Evolutionary conservation across 2,113 vertebrate species (phyloP).

Genomic region (Callospermophilus lateralis): DNA sequence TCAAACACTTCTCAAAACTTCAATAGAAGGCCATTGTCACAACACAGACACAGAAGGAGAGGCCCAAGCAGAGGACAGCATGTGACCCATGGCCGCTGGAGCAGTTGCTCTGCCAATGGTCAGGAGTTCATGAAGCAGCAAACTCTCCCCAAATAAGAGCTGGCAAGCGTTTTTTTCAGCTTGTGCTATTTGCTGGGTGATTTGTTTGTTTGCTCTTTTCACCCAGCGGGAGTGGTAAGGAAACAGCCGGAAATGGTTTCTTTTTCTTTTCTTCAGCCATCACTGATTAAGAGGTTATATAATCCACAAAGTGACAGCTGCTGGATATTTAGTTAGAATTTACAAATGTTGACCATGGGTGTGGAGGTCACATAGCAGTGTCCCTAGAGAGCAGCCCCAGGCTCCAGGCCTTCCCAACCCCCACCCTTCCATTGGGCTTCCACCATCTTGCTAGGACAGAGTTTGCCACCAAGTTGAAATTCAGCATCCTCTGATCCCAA

Average conservation of each 20-base stretch:
- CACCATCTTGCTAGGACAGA: background rate
- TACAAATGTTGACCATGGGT: background rate
- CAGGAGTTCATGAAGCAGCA: conserved; percentile 50
- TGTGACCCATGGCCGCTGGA: background rate
- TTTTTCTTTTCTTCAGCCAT: background rate
- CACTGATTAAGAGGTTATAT: background rate
- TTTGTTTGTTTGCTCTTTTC: conserved; percentile 52
- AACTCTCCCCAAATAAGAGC: background rate
- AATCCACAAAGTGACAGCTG: background rate
- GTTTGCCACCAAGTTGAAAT: background rate
- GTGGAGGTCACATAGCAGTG: background rate
- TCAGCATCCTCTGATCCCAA: background rate
- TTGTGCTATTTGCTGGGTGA: conserved; percentile 28
- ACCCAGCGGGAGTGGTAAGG: background rate
- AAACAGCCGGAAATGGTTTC: background rate
- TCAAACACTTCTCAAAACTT: background rate
- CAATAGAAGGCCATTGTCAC: background rate
- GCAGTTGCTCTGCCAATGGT: background rate
- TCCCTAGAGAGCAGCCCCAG: background rate
- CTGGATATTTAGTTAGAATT: background rate
- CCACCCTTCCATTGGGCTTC: background rate
- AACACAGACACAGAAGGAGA: background rate
- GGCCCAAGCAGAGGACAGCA: fast-evolving
- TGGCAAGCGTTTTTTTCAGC: conserved; percentile 6
- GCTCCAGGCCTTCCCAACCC: background rate